Base-by-base conservation (phyloP, 1,140 invertebrate genomes). In the Drosophila biarmipes region DNA sequence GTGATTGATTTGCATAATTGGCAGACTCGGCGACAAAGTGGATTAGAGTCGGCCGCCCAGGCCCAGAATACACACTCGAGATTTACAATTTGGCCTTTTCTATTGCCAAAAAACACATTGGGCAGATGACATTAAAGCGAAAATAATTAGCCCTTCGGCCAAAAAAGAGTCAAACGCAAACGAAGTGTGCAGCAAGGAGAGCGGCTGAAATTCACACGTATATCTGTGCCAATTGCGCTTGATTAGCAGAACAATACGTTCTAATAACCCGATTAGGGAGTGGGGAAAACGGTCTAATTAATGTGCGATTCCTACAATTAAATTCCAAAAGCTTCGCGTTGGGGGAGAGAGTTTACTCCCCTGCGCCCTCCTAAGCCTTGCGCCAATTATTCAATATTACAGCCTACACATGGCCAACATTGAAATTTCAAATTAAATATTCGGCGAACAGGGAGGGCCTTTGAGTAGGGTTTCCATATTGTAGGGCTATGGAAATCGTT, bases 1-100 rank as follows among this genome's bases (percentile, higher is more conserved):
- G 48, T 73, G 69, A 79, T 73, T 79, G 77, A 79, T 79, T 79
- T 79, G 77, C 77, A 79, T 79, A 79, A 79, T 79, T 79, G 62
- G 43, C 68, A 79, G 77, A 68, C 75, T 71, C 38, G 74, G 51
- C 58, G 45, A 73, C 45, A 45, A 74, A 74, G 72, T 74, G 72
- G 72, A 73, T 73, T 74, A 55, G 40, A 63, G 54, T 43, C 59
- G 38, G n/a, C 54, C 29, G 29, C 29, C 37, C 53, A 31, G 34
- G 46, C 21, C 15, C 34, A 43, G 12, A 52, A 17, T 31, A 29
- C 48, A 48, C 54, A 71, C 43, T 55, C 29, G 11, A 55, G 14
- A 46, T 24, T 69, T 38, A 40, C 34, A 35, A 57, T 37, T 48
- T 27, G 12, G n/a, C 29, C 61, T 43, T 61, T 45, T 35, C 11